phyloP scores from a whole-genome alignment of 2,888 invertebrate species.

The Sphaeridia pumilis region DNA sequence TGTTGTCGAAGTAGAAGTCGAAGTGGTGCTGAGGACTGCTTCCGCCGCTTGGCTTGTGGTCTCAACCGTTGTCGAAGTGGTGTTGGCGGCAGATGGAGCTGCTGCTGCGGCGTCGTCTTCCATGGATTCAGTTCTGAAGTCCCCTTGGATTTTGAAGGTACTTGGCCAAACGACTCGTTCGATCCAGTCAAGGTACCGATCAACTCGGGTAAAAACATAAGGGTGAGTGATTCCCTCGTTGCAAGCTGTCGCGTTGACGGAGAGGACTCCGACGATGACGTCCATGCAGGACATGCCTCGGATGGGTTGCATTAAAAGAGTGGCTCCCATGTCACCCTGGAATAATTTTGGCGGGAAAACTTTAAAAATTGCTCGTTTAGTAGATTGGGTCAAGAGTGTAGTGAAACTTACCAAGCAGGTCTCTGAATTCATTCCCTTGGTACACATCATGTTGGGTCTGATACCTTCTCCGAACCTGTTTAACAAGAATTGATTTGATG shows the following conservation, averaged over 20 bases:
- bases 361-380: background rate
- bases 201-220: conserved; percentile 5
- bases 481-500: background rate
- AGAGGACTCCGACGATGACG: background rate
- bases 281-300: conserved; percentile 9
- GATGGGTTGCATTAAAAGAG: background rate
- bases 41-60: too few relatives aligned
- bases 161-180: conserved; percentile 5
- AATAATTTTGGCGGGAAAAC: background rate
- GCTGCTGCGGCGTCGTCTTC: too few relatives aligned
- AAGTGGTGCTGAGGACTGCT: too few relatives aligned
- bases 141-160: background rate
- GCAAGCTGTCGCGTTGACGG: conserved; percentile 2
- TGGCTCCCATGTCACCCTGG: conserved; percentile 6
- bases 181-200: conserved; percentile 11
- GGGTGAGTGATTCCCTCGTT: background rate
- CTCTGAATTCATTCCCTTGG: conserved; percentile 5
- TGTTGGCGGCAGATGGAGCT: too few relatives aligned
- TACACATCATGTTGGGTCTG: conserved; percentile 1
- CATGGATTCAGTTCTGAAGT: background rate
- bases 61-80: too few relatives aligned
- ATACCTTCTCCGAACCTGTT: conserved; percentile 7
- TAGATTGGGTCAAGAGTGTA: background rate
- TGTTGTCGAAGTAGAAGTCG: too few relatives aligned
- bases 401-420: conserved; percentile 5